Conservation (phyloP, 2,888 invertebrate species). For the Zootermopsis nevadensis region DNA sequence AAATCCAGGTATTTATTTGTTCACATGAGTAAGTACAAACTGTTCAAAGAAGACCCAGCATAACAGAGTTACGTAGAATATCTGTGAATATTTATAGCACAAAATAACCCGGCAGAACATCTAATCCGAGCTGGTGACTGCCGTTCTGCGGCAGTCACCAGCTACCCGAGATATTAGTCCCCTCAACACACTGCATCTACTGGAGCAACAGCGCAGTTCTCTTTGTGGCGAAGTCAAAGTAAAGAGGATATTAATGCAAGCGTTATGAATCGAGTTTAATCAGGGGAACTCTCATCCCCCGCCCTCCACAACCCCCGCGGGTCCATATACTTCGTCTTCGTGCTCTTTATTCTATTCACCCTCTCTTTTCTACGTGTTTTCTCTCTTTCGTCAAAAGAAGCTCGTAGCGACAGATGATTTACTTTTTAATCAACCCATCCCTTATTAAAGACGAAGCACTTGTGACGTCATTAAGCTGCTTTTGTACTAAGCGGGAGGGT, state of each 20-base stretch:
- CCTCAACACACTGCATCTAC: not conserved
- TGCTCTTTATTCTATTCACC: not conserved
- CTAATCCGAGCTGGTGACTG: too few species aligned
- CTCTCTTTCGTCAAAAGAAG: slow-evolving; percentile 40
- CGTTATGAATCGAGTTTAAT: slow-evolving; percentile 48
- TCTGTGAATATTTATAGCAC: too few species aligned
- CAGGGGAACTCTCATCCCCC: slow-evolving; percentile 27
- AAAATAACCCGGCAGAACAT: too few species aligned
- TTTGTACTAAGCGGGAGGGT: slow-evolving; percentile 29
- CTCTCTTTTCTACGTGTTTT: slow-evolving; percentile 11
- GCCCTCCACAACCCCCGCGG: not conserved
- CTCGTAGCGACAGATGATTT: slow-evolving; percentile 47
- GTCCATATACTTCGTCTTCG: not conserved
- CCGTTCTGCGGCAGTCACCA: too few species aligned
- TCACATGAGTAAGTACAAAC: too few species aligned
- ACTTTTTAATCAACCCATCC: slow-evolving; percentile 49
- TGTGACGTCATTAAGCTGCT: slow-evolving; percentile 47
- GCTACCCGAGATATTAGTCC: too few species aligned
- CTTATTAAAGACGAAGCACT: slow-evolving; percentile 48
- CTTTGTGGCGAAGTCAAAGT: slow-evolving; percentile 47
- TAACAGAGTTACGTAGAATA: too few species aligned
- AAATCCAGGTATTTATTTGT: too few species aligned
- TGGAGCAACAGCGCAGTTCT: slow-evolving; percentile 12
- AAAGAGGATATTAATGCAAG: slow-evolving; percentile 48
- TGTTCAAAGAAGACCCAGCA: too few species aligned